Base-by-base conservation (phyloP, 2,797 vertebrate species). In the Galago senegalensis region DNA sequence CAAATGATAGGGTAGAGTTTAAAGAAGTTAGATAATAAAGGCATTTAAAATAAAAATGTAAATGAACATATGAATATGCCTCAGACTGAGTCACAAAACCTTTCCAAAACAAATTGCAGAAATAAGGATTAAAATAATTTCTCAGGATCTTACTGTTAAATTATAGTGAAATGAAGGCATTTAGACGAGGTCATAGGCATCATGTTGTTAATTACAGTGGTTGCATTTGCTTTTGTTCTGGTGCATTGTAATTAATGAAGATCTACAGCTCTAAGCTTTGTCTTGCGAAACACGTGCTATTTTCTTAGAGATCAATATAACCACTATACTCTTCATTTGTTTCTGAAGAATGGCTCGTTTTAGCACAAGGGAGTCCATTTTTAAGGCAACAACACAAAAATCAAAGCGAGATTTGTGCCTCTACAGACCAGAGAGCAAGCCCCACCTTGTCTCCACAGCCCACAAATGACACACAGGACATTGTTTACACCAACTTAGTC, bases 31-130 rank as follows among this genome's bases (percentile, higher is more conserved):
- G 96, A 98, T 98, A 98, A 98, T 81, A 96, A 27, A 98, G 96
- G 94, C 95, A 97, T 98, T 98, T 98, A 98, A 98, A 98, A 97
- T 96, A 97, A 97, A 94, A 97, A 97, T 98, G 98, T 97, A 98
- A 97, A 98, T 98, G 97, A 76, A 89, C 87, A 94, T 95, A 63
- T 93, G 94, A 98, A 93, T 96, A 97, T 94, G 91, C 96, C 85
- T 97, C 93, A 97, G 94, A 93, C 61, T 7, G 3, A 91, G 89
- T 79, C 43, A 80, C 53, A 27, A 89, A 73, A 96, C 96, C 97
- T 97, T 97, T 94, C 89, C 81, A 72, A 96, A 85, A 29, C 91
- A 67, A 89, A 93, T 88, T 82, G 75, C 65, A 96, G 97, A 96
- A 96, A 96, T 97, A 97, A 94, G 85, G 92, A 96, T 96, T 98